Percentiles rank a stretch among this genome's conserved stretches.
phyloP scores from a whole-genome alignment of 2,888 invertebrate species.

The Disparrhopalites patrizii region DNA sequence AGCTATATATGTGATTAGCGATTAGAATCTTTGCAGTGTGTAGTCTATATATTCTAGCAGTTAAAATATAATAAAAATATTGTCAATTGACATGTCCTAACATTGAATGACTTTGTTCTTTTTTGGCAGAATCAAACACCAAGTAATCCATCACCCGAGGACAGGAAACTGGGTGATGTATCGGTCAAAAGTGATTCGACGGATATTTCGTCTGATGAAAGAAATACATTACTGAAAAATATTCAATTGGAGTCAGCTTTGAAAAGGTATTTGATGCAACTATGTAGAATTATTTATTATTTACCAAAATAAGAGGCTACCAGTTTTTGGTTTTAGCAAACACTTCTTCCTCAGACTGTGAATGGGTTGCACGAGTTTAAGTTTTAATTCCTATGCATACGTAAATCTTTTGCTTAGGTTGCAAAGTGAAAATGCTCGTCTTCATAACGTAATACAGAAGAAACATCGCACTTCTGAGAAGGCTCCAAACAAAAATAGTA shows the following conservation, averaged over 20 bases:
- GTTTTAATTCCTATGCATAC: too few species aligned
- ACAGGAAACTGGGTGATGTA: background rate
- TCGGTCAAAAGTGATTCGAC: background rate
- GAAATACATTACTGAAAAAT: background rate
- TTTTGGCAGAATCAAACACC: background rate
- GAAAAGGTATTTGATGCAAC: background rate
- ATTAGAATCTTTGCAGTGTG: background rate
- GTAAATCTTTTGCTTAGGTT: conserved; percentile 2
- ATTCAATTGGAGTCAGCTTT: conserved; percentile 4
- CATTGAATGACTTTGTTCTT: background rate
- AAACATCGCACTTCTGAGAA: background rate
- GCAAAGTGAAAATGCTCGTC: conserved; percentile 9
- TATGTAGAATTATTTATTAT: too few species aligned
- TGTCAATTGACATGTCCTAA: too few species aligned
- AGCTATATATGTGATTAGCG: too few species aligned
- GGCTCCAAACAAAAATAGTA: background rate
- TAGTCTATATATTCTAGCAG: background rate
- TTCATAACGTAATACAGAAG: background rate
- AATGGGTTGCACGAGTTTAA: too few species aligned
- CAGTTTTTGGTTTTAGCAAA: too few species aligned
- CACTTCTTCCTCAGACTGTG: too few species aligned
- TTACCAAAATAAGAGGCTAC: too few species aligned
- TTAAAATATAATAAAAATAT: too few species aligned
- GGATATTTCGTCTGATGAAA: conserved; percentile 3
- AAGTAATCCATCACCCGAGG: background rate